Base-by-base conservation (phyloP, 1,140 invertebrate genomes). In the Scaptomyza pallida region DNA sequence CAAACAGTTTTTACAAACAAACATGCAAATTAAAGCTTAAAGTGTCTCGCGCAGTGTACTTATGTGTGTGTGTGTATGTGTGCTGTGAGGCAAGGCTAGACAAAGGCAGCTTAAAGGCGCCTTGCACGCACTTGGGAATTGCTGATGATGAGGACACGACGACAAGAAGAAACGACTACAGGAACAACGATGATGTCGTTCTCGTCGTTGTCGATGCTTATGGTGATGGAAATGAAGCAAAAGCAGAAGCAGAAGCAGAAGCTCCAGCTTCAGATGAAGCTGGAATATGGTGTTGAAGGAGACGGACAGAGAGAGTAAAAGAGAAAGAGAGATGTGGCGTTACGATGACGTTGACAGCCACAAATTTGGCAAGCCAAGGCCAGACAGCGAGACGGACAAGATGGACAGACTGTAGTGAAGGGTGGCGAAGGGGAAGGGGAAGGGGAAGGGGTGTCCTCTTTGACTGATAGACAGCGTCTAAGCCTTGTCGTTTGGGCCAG, bases 311-410 rank as follows among this genome's bases (percentile, higher is more conserved):
- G 23, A 5, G 8, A 9, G 13, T n/a, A n/a, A n/a, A n/a, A 26
- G 23, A 5, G 23, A 26, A 5, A 3, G 23, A 5, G 8, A 9
- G 13, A 19, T 55, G 16, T 47, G 44, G 41, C 26, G 10, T 40
- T 75, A 63, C 26, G 44, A 64, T 75, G 78, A 73, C 69, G 78
- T 61, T 80, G 78, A 80, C 78, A 81, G 78, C 78, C 78, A 77
- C 73, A 80, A 77, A 76, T 80, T 80, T 73, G 59, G 68, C 72
- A 67, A 69, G 57, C 60, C 59, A 65, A 72, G 21, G 63, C 72
- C 47, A 75, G 71, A 75, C 71, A 48, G 55, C 35, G 30, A 21
- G 54, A 13, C 41, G 52, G 1, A 15, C 33, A 9, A 51, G 47
- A 40, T 43, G 17, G 44, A 57, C 41, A 12, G 21, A 19, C 3